Percentiles rank a stretch among this genome's conserved stretches.
phyloP scores from a whole-genome alignment of 2,888 invertebrate genomes.

The Amphipyra berbera region DNA sequence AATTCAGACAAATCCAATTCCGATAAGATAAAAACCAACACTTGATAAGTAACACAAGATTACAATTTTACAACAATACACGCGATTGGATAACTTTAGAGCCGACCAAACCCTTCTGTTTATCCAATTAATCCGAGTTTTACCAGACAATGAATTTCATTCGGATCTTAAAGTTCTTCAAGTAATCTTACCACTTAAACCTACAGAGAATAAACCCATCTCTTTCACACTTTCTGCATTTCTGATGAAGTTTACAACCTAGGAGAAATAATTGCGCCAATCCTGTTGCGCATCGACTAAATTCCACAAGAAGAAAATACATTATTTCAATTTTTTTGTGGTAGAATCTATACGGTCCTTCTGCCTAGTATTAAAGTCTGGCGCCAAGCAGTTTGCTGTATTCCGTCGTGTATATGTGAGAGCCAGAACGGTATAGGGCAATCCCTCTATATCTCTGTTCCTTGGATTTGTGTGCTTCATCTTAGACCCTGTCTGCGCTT shows the following conservation, averaged over 20 bases:
- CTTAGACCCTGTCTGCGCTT: too few species aligned
- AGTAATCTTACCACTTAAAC: conserved; percentile 67
- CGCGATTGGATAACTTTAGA: conserved; percentile 60
- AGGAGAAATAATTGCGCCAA: conserved; percentile 66
- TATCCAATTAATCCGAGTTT: conserved; percentile 73
- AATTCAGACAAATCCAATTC: conserved; percentile 4
- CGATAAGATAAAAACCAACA: conserved; percentile 22
- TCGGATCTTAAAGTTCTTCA: conserved; percentile 69
- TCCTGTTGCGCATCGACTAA: too few species aligned
- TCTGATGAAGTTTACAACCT: conserved; percentile 61
- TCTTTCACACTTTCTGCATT: conserved; percentile 57
- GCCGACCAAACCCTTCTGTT: conserved; percentile 63
- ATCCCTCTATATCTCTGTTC: too few species aligned
- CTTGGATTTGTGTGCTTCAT: too few species aligned
- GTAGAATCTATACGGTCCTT: too few species aligned
- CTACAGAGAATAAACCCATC: conserved; percentile 55
- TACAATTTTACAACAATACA: conserved; percentile 45
- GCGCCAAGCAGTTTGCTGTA: too few species aligned
- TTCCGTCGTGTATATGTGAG: too few species aligned
- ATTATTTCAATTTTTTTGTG: too few species aligned
- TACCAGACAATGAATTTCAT: conserved; percentile 72
- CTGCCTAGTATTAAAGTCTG: too few species aligned
- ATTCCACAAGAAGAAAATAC: too few species aligned
- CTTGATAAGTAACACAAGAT: conserved; percentile 25
- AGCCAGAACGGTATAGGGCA: too few species aligned